Conservation (phyloP, 2,797 vertebrate species). For the Esox lucius region DNA sequence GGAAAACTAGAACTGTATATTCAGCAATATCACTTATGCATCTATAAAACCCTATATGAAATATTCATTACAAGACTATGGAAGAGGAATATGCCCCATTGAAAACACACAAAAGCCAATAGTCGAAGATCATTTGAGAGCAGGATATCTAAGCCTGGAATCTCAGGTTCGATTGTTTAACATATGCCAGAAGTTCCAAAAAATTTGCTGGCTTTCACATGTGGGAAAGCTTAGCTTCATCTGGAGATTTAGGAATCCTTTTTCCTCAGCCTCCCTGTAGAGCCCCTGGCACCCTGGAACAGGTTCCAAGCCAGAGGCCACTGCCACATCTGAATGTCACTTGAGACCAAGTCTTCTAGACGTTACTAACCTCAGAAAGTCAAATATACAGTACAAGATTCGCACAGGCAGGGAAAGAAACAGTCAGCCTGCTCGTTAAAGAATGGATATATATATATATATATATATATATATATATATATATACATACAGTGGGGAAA, state of each 20-base stretch:
- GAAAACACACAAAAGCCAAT: conserved; percentile 27
- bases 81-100: conserved; percentile 34
- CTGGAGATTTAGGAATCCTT: conserved; percentile 54
- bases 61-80: conserved; percentile 19
- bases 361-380: not conserved
- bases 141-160: conserved; percentile 44
- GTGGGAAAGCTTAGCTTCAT: conserved; percentile 61
- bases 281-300: conserved; percentile 50
- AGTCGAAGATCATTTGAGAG: not conserved
- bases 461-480: too few relatives aligned
- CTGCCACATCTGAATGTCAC: conserved; percentile 57
- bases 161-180: conserved; percentile 59
- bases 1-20: conserved; percentile 3
- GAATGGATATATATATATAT: not conserved
- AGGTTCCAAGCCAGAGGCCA: conserved; percentile 38
- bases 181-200: conserved; percentile 40
- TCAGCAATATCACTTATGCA: conserved; percentile 28
- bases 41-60: conserved; percentile 43
- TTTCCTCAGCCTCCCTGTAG: conserved; percentile 56
- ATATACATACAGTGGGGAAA: too few relatives aligned
- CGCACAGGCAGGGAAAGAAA: conserved; percentile 9
- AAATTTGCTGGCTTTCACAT: conserved; percentile 47
- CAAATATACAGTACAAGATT: conserved; percentile 19
- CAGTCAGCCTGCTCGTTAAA: not conserved
- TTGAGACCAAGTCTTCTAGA: conserved; percentile 33